phyloP scores from a whole-genome alignment of 2,888 invertebrate species.

The Leptinotarsa peninsularis region DNA sequence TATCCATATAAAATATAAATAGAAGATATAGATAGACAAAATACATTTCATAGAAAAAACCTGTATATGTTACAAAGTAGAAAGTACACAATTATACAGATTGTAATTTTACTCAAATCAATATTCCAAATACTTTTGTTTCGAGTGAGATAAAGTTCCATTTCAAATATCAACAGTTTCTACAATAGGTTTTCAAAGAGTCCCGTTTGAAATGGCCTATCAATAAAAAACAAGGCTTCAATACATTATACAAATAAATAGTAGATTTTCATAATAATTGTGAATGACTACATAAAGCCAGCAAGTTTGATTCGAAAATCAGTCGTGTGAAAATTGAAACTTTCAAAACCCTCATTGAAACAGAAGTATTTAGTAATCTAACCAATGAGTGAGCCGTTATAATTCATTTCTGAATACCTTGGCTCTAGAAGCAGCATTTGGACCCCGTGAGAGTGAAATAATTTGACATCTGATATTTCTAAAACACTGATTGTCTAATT shows the following conservation, averaged over 20 bases:
- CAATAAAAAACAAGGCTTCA: too few relatives aligned
- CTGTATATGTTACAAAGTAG: conserved; percentile 6
- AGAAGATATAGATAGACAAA: conserved; percentile 44
- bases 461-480: conserved; percentile 18
- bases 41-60: conserved; percentile 41
- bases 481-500: conserved; percentile 38
- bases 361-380: not conserved
- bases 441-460: not conserved
- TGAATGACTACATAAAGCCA: too few relatives aligned
- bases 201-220: too few relatives aligned
- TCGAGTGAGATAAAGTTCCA: not conserved
- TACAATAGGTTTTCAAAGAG: too few relatives aligned
- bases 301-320: too few relatives aligned
- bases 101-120: conserved; percentile 15
- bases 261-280: too few relatives aligned
- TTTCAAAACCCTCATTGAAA: not conserved
- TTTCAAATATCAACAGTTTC: not conserved
- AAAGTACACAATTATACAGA: conserved; percentile 29
- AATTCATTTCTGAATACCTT: not conserved
- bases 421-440: not conserved
- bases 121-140: not conserved
- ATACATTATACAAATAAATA: too few relatives aligned
- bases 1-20: conserved; percentile 46
- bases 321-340: too few relatives aligned
- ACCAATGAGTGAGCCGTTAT: not conserved